phyloP scores from a whole-genome alignment of 1,140 invertebrate genomes.

The roundworm (Caenorhabditis elegans) region DNA sequence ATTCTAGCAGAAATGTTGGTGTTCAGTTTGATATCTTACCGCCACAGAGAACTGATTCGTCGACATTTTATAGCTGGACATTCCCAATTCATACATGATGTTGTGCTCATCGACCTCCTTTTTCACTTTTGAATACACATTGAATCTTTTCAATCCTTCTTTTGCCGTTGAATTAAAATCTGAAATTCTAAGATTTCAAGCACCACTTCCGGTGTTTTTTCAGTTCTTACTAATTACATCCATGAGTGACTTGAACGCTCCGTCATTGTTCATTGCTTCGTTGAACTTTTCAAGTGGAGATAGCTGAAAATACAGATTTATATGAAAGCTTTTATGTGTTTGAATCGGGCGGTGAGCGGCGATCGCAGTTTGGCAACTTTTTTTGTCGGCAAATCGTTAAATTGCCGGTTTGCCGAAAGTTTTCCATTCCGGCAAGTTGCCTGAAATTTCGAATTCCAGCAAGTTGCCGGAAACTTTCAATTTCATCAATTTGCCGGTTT shows the following conservation, averaged over 20 bases:
- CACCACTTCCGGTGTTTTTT: not conserved
- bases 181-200: not conserved
- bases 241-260: slow-evolving; percentile 22
- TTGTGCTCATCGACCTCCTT: slow-evolving; percentile 38
- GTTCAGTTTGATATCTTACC: not conserved
- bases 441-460: no score
- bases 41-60: slow-evolving; percentile 27
- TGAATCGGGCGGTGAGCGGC: no score
- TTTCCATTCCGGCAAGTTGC: no score
- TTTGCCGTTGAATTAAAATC: not conserved
- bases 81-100: slow-evolving; percentile 10
- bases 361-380: no score
- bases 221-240: not conserved
- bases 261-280: slow-evolving; percentile 19
- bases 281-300: slow-evolving; percentile 11
- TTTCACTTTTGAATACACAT: slow-evolving; percentile 35
- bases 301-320: not conserved
- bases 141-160: slow-evolving; percentile 19
- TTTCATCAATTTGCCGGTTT: no score
- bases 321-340: no score
- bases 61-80: not conserved
- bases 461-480: no score
- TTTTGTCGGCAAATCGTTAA: no score
- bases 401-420: no score
- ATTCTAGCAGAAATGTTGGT: no score